phyloP scores from a whole-genome alignment of 2,797 vertebrate genomes.

The Margarornis squamiger region DNA sequence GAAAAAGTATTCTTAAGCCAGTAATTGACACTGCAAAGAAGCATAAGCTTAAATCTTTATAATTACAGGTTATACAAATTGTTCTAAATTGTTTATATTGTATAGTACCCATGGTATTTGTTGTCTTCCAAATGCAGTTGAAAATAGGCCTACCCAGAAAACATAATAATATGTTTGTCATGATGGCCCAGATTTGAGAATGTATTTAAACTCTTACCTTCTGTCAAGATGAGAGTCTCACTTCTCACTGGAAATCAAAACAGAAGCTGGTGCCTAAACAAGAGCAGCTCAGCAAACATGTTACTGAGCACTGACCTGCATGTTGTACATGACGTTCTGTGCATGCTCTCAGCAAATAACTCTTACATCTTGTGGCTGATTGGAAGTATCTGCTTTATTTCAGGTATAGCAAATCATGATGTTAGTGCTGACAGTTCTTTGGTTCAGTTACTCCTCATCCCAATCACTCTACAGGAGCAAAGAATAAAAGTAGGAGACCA shows the following conservation, averaged over 20 bases:
- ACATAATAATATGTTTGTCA: background rate
- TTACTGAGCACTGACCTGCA: background rate
- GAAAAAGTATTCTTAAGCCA: background rate
- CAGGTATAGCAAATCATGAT: background rate
- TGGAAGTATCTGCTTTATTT: background rate
- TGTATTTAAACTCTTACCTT: background rate
- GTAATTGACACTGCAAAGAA: background rate
- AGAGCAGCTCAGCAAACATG: background rate
- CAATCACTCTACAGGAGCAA: background rate
- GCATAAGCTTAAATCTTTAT: background rate
- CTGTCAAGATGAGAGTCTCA: background rate
- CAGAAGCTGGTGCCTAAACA: background rate
- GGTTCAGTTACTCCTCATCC: background rate
- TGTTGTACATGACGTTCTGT: background rate
- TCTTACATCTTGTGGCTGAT: background rate
- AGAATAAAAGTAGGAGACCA: background rate
- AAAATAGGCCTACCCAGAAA: conserved; percentile 1
- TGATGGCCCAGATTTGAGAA: background rate
- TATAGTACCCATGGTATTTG: background rate
- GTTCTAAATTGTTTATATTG: conserved; percentile 5
- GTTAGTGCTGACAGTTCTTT: background rate
- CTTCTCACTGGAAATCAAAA: background rate
- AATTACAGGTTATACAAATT: background rate
- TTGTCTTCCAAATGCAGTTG: background rate
- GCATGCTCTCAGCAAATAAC: background rate